A percentile compares a stretch with the other conserved stretches of the same genome.
These are phyloP conservation scores for Peromyscus polionotus DNA, from an alignment of 2,113 vertebrate genomes.

Conservation along the genomic window DNA sequence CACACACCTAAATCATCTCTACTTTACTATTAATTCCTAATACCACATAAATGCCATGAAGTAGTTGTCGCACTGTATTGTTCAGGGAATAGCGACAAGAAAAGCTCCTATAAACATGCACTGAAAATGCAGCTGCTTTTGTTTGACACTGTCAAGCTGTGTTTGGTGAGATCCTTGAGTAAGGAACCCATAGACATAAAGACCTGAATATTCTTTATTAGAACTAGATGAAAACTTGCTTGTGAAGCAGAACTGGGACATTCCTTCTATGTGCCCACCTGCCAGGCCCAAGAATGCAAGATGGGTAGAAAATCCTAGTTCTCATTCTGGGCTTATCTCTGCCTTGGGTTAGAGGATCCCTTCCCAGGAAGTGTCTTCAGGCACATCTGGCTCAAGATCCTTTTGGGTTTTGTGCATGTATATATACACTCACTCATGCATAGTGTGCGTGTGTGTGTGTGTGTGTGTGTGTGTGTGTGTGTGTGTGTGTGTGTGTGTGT, in stretches of 20 bases:
- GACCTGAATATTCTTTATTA: background rate
- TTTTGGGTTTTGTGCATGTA: background rate
- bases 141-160: background rate
- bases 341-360: background rate
- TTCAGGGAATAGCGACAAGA: background rate
- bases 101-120: background rate
- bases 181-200: background rate
- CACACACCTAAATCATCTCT: background rate
- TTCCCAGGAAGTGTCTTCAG: fast-evolving
- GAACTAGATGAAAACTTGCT: background rate
- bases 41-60: background rate
- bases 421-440: background rate
- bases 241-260: background rate
- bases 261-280: background rate
- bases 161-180: background rate
- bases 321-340: fast-evolving
- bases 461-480: background rate
- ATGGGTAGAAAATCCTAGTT: too few relatives aligned
- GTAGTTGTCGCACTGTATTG: background rate
- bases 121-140: background rate
- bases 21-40: background rate
- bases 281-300: background rate
- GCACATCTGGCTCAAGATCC: background rate
- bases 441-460: background rate
- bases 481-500: too few relatives aligned